Evolutionary conservation across 2,797 vertebrate species (phyloP).

Genomic region (Tiaroga cobitis): DNA sequence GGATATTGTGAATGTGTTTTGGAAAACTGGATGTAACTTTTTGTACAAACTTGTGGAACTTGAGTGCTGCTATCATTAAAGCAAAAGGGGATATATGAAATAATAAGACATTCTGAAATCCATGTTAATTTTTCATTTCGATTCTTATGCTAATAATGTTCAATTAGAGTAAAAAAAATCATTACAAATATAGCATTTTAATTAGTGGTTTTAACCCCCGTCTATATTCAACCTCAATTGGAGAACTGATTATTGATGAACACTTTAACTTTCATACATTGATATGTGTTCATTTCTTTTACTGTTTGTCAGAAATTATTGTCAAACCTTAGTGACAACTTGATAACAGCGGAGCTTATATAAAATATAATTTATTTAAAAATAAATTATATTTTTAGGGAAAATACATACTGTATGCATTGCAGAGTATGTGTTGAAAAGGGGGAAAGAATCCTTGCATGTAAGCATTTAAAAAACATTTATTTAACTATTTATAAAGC

Average conservation of each 20-base stretch:
- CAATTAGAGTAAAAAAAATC: neutral
- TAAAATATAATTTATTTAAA: too few relatives aligned
- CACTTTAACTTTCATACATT: neutral
- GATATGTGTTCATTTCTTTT: neutral
- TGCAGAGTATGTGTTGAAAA: neutral
- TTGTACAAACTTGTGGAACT: neutral
- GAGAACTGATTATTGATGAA: constrained; percentile 11
- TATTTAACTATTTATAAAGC: neutral
- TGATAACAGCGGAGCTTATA: neutral
- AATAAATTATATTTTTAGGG: too few relatives aligned
- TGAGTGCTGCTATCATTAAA: neutral
- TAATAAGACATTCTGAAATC: neutral
- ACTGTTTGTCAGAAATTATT: neutral
- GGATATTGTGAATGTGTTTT: neutral
- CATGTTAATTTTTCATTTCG: neutral
- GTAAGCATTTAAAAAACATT: neutral
- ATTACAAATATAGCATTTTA: neutral
- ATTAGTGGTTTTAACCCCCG: neutral
- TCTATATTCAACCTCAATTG: neutral
- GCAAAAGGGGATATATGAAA: neutral
- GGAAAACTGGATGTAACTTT: neutral
- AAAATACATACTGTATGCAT: too few relatives aligned
- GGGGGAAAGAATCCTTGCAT: neutral
- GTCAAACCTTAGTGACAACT: neutral
- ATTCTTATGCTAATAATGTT: neutral